Conservation (phyloP, 2,113 vertebrate genomes). For the Recurvirostra avosetta region DNA sequence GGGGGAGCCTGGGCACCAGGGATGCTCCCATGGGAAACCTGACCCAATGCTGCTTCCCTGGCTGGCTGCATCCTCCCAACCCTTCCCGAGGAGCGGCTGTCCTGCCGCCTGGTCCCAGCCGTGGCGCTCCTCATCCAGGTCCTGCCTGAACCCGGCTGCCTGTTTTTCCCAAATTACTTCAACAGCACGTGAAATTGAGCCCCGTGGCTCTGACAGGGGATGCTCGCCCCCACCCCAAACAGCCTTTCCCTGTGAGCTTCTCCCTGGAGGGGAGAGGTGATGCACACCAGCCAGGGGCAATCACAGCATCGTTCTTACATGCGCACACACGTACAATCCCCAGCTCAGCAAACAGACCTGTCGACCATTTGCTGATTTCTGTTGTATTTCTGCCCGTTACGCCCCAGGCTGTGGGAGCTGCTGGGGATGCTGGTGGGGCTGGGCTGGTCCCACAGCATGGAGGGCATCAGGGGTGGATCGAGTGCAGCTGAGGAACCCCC, state of each 20-base stretch:
- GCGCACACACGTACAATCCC: neutral
- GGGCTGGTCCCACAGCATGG: no score
- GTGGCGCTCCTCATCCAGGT: accelerated
- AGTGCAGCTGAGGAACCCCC: neutral
- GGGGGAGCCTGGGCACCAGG: accelerated
- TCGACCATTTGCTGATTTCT: neutral
- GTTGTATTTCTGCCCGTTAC: neutral
- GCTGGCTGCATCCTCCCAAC: neutral
- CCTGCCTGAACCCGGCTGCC: neutral
- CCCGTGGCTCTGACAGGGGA: neutral
- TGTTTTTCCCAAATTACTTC: neutral
- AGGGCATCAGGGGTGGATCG: neutral
- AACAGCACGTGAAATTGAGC: neutral
- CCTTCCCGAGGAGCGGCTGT: neutral
- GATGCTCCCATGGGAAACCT: neutral
- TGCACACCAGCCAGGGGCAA: no score
- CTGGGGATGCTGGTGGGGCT: neutral
- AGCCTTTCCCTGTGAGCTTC: neutral
- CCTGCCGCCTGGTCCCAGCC: accelerated
- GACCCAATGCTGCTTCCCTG: accelerated
- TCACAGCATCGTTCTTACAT: neutral
- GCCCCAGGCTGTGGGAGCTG: neutral
- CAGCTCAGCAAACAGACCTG: accelerated
- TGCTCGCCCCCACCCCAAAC: neutral
- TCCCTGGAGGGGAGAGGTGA: neutral